Conservation (phyloP, 2,888 invertebrate genomes). For the Philaethria dido region DNA sequence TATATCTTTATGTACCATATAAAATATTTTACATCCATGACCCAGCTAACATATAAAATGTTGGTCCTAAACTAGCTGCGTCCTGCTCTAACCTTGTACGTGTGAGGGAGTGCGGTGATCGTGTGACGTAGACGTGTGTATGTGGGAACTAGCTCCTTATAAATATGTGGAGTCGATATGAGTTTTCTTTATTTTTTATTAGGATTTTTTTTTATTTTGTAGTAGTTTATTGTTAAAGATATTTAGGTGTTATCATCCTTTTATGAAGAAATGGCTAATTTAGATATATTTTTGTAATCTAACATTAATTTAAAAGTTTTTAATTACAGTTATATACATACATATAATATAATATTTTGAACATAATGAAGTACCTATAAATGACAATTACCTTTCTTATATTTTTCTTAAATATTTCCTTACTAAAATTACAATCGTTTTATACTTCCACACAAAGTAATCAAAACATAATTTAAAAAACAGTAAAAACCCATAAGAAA, state of each 20-base stretch:
- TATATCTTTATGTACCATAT: slow-evolving; percentile 60
- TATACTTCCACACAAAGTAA: too few relatives aligned
- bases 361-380: too few relatives aligned
- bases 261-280: too few relatives aligned
- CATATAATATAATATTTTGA: too few relatives aligned
- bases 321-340: too few relatives aligned
- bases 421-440: too few relatives aligned
- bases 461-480: too few relatives aligned
- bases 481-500: not conserved
- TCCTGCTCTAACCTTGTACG: slow-evolving; percentile 61
- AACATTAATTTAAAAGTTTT: too few relatives aligned
- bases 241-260: not conserved
- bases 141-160: slow-evolving; percentile 59
- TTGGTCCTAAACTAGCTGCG: slow-evolving; percentile 74
- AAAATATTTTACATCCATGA: slow-evolving; percentile 84
- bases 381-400: too few relatives aligned
- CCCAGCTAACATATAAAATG: slow-evolving; percentile 84
- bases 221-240: not conserved
- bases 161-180: slow-evolving; percentile 55
- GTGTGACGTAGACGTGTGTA: slow-evolving; percentile 76
- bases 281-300: too few relatives aligned
- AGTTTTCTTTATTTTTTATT: not conserved
- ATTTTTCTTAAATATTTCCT: too few relatives aligned
- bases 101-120: slow-evolving; percentile 60
- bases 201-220: not conserved